phyloP scores from a whole-genome alignment of 2,888 invertebrate species.

The Andrena dorsata region DNA sequence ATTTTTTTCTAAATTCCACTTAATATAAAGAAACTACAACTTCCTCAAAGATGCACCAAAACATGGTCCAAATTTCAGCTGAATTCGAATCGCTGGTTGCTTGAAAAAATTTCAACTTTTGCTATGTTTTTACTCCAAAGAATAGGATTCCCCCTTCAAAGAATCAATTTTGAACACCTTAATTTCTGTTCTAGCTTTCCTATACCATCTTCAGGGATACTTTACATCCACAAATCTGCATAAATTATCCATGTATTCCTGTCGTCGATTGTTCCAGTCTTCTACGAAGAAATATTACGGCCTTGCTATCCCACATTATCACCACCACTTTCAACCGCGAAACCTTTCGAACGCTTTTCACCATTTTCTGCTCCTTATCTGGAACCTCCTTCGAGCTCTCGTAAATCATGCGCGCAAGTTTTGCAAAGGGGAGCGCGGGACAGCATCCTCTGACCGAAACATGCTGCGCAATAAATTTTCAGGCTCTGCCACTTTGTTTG shows the following conservation, averaged over 20 bases:
- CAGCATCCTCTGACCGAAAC: neutral
- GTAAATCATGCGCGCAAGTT: constrained; percentile 38
- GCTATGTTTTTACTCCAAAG: too few species aligned
- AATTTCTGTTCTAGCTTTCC: neutral
- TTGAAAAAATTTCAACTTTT: too few species aligned
- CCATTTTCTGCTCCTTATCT: neutral
- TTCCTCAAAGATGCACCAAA: too few species aligned
- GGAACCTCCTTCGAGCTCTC: neutral
- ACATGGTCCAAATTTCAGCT: too few species aligned
- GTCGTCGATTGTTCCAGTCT: neutral
- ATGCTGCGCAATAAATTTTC: constrained; percentile 38
- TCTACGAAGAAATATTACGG: neutral
- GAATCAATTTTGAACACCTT: too few species aligned
- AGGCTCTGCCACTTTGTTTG: constrained; percentile 44
- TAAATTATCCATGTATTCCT: neutral
- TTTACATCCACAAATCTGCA: neutral
- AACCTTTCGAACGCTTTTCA: neutral
- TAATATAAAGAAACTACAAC: too few species aligned
- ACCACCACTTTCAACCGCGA: neutral
- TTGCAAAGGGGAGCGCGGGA: neutral
- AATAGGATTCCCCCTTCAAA: too few species aligned
- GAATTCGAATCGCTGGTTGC: too few species aligned
- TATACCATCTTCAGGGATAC: neutral
- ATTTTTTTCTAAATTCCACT: too few species aligned
- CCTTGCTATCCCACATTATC: neutral